Conservation (phyloP, 2,888 invertebrate genomes). For the Scaptomyza cyrtandrae region DNA sequence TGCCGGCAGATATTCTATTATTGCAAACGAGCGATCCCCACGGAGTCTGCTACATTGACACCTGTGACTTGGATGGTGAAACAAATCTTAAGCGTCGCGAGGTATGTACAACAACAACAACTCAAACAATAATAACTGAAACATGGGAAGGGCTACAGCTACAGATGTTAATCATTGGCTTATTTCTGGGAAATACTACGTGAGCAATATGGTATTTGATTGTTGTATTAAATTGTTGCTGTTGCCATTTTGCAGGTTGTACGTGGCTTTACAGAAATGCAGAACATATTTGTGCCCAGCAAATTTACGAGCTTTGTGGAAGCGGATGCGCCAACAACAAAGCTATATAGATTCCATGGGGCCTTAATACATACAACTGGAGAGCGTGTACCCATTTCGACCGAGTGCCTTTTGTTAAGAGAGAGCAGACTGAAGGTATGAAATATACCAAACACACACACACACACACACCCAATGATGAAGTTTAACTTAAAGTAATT, state of each 20-base stretch:
- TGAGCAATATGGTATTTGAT: slow-evolving; percentile 28
- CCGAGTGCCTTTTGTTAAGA: slow-evolving; percentile 95
- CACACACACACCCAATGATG: background rate
- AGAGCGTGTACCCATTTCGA: slow-evolving; percentile 91
- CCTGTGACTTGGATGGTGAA: slow-evolving; percentile 98
- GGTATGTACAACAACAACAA: slow-evolving; percentile 84
- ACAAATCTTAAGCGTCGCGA: slow-evolving; percentile 97
- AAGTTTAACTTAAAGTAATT: slow-evolving; percentile 1
- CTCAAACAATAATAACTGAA: background rate
- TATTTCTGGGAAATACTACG: slow-evolving; percentile 21
- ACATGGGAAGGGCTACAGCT: background rate
- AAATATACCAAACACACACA: background rate
- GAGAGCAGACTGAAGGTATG: slow-evolving; percentile 92
- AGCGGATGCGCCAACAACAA: slow-evolving; percentile 97
- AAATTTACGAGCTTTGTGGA: slow-evolving; percentile 94
- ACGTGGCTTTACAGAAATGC: slow-evolving; percentile 86
- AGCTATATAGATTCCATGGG: slow-evolving; percentile 97
- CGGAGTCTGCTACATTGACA: slow-evolving; percentile 97
- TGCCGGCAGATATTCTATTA: slow-evolving; percentile 97
- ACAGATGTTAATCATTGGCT: slow-evolving; percentile 7
- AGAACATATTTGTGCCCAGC: slow-evolving; percentile 90
- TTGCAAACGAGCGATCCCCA: slow-evolving; percentile 94
- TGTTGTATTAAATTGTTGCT: slow-evolving; percentile 4
- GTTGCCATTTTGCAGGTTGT: slow-evolving; percentile 79
- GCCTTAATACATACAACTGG: slow-evolving; percentile 93